These are phyloP conservation scores for Oceanodroma tethys DNA, from an alignment of 2,113 vertebrate species.

Conservation along the genomic window DNA sequence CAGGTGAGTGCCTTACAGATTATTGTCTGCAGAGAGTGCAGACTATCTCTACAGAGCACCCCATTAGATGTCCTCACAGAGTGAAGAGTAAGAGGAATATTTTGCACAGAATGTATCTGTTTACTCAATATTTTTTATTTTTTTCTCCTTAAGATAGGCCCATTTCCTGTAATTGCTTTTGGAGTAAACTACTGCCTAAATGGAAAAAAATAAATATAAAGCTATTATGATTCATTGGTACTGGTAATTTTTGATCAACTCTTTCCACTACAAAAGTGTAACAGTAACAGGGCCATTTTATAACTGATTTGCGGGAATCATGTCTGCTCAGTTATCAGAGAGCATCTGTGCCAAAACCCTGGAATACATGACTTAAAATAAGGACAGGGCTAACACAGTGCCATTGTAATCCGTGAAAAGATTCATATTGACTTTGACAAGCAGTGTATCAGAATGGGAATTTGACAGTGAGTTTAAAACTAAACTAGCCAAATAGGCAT, in stretches of 20 bases:
- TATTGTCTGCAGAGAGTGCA: neutral
- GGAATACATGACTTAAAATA: neutral
- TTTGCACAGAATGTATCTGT: neutral
- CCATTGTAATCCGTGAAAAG: neutral
- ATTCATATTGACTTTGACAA: neutral
- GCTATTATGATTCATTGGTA: neutral
- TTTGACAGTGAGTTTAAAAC: neutral
- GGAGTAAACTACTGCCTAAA: neutral
- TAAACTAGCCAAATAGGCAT: neutral
- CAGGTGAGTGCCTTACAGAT: neutral
- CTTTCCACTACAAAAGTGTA: neutral
- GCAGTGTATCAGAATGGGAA: neutral
- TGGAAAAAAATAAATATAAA: neutral
- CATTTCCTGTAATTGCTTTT: neutral
- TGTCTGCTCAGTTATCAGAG: neutral
- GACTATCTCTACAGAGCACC: neutral
- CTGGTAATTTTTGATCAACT: neutral
- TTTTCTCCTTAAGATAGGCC: neutral
- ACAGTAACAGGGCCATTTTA: neutral
- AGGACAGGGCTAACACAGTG: neutral
- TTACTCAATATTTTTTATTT: neutral
- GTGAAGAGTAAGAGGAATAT: neutral
- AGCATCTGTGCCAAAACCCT: neutral
- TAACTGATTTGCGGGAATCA: neutral
- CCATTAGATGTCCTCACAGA: neutral